phyloP scores from a whole-genome alignment of 2,113 vertebrate genomes.

The Picathartes gymnocephalus region DNA sequence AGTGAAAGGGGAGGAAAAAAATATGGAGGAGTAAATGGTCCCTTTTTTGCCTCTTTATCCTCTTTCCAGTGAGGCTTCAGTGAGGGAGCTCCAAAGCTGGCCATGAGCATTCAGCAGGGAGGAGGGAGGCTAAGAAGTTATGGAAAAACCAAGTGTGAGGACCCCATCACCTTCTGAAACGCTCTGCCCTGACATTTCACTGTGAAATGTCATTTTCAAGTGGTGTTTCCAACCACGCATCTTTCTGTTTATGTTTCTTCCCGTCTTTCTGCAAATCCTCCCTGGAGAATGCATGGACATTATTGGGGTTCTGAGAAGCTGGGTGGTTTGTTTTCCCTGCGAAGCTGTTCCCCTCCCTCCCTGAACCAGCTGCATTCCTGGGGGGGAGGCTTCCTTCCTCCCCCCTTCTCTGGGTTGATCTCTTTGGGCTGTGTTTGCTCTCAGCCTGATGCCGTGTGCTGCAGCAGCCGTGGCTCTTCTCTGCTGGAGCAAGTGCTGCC shows the following conservation, averaged over 20 bases:
- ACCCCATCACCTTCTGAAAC: not conserved
- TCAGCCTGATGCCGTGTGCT: not conserved
- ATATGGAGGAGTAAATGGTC: not conserved
- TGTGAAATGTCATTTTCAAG: not conserved
- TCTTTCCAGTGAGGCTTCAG: not conserved
- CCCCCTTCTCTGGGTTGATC: not conserved
- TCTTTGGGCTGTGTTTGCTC: not conserved
- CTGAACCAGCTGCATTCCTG: not conserved
- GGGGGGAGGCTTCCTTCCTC: not conserved
- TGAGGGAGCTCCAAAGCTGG: not conserved
- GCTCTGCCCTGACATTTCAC: not conserved
- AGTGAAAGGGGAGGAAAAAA: not conserved
- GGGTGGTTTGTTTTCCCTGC: not conserved
- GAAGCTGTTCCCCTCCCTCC: not conserved
- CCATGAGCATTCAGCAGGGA: not conserved
- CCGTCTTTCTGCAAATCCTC: not conserved
- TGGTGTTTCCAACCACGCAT: not conserved
- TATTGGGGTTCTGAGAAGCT: constrained; percentile 7
- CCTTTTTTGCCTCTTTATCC: not conserved
- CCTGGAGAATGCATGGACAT: not conserved
- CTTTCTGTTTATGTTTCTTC: not conserved
- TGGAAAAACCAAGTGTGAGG: not conserved
- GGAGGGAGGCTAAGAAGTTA: not conserved
- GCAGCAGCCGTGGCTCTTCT: constrained; percentile 14
- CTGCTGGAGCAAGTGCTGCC: constrained; percentile 32